Conservation (phyloP, 2,797 vertebrate species). For the Pseudochirops corinnae region DNA sequence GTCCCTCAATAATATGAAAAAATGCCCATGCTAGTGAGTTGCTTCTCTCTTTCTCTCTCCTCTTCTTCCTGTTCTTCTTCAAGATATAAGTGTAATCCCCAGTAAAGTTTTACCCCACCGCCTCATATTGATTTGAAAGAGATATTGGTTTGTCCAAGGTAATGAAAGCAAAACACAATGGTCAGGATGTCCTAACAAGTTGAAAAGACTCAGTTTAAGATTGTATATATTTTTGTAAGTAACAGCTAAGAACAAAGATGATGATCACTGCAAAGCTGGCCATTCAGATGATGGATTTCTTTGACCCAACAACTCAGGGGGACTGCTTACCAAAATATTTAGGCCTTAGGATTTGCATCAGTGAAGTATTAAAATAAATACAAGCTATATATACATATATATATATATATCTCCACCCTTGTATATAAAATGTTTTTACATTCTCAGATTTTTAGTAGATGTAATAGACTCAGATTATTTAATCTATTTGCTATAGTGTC, state of each 20-base stretch:
- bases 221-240: neutral
- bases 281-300: neutral
- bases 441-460: neutral
- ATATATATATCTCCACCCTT: neutral
- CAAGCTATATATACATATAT: neutral
- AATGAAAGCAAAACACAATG: neutral
- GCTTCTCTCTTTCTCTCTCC: neutral
- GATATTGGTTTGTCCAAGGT: neutral
- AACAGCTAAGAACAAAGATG: neutral
- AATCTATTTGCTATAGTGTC: neutral
- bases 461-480: neutral
- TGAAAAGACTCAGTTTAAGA: neutral
- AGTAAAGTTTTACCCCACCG: neutral
- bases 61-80: neutral
- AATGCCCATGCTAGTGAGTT: neutral
- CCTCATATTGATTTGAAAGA: neutral
- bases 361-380: neutral
- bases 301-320: neutral
- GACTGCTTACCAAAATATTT: neutral
- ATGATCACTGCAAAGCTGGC: neutral
- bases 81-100: neutral
- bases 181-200: neutral
- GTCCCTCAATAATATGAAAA: neutral
- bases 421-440: neutral
- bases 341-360: neutral